A percentile compares a stretch with the other conserved stretches of the same genome.
These are phyloP conservation scores for Octomys mimax DNA, from an alignment of 2,797 vertebrate species.

Conservation along the genomic window DNA sequence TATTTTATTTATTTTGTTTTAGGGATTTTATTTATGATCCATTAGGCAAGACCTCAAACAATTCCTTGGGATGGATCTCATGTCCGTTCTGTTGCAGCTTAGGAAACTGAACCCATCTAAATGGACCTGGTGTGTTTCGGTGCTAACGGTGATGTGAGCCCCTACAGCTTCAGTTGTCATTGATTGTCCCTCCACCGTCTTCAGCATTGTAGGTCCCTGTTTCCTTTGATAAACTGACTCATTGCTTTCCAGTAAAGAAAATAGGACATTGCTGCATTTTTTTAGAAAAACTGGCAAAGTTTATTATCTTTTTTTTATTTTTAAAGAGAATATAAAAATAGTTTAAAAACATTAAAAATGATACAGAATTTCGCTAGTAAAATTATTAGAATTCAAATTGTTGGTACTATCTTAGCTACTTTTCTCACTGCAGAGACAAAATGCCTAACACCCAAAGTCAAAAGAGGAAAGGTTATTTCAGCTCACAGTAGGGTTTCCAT, in stretches of 20 bases:
- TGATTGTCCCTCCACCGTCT: accelerated
- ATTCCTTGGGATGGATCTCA: neutral
- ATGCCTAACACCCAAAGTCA: neutral
- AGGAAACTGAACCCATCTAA: neutral
- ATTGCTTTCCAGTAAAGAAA: neutral
- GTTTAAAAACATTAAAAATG: no score
- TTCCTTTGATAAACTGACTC: neutral
- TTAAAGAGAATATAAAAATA: no score
- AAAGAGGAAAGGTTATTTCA: neutral
- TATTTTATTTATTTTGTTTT: no score
- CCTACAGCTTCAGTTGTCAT: accelerated
- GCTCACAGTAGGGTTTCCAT: neutral
- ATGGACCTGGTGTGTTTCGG: accelerated
- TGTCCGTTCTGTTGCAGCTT: neutral
- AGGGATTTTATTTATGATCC: neutral
- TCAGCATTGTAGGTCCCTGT: accelerated
- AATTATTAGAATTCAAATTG: no score
- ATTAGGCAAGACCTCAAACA: neutral
- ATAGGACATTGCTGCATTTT: neutral
- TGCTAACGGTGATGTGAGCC: neutral
- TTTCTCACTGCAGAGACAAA: neutral
- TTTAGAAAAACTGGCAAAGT: neutral
- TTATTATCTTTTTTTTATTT: neutral
- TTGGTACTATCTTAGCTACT: neutral
- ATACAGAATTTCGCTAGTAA: no score